Evolutionary conservation across 2,797 vertebrate genomes (phyloP).

Genomic region (Enteromius treurensis): DNA sequence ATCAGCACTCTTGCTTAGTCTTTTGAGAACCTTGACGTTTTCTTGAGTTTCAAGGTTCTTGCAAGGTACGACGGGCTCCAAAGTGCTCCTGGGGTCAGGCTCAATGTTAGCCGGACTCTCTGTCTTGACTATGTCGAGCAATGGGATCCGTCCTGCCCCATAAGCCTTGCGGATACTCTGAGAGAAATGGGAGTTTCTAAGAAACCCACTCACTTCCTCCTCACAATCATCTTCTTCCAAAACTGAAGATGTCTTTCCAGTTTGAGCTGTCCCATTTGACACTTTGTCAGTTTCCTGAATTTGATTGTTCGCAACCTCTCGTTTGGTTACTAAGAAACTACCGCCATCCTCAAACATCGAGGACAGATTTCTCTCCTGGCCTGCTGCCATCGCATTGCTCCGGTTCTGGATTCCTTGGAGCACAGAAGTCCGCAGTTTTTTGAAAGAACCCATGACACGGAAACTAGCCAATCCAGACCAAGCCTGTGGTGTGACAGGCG

Average conservation of each 20-base stretch:
- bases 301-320: conserved; percentile 43
- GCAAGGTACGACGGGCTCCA: conserved; percentile 45
- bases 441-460: conserved; percentile 93
- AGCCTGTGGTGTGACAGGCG: conserved; percentile 73
- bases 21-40: conserved; percentile 73
- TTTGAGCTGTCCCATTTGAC: conserved; percentile 59
- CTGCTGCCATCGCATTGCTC: conserved; percentile 65
- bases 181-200: conserved; percentile 87
- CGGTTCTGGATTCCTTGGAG: conserved; percentile 90
- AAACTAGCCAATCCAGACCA: conserved; percentile 88
- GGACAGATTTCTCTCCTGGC: conserved; percentile 60
- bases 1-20: conserved; percentile 91
- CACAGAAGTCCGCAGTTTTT: conserved; percentile 91
- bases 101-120: conserved; percentile 25
- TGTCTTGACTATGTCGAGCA: conserved; percentile 75
- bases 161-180: conserved; percentile 92
- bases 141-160: conserved; percentile 86
- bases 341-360: conserved; percentile 54
- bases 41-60: conserved; percentile 65
- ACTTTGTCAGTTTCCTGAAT: conserved; percentile 57
- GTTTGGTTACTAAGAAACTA: conserved; percentile 60
- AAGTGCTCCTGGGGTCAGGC: conserved; percentile 22
- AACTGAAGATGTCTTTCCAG: background rate
- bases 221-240: conserved; percentile 79
- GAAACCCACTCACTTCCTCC: conserved; percentile 77